These are phyloP conservation scores for Hiodon alosoides DNA, from an alignment of 2,113 vertebrate species.

Conservation along the genomic window DNA sequence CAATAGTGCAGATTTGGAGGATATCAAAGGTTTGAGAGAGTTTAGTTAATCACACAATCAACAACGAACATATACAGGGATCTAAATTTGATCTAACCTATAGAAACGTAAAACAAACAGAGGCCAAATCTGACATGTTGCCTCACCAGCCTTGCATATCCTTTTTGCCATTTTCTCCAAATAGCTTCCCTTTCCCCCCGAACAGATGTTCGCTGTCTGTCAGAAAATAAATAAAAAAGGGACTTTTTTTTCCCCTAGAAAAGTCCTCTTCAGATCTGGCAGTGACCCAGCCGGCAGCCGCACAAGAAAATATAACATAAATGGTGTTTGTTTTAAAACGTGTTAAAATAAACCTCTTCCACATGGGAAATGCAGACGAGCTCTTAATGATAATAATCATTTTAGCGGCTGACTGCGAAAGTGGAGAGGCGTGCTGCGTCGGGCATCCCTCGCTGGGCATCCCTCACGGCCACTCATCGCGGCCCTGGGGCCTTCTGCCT, in stretches of 20 bases:
- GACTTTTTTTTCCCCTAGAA: slow-evolving; percentile 10
- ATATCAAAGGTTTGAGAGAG: neutral
- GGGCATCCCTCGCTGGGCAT: neutral
- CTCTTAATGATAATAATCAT: slow-evolving; percentile 44
- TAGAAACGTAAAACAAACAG: slow-evolving; percentile 10
- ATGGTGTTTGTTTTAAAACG: slow-evolving; percentile 45
- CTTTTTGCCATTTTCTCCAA: slow-evolving; percentile 1
- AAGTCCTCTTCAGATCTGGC: slow-evolving; percentile 34
- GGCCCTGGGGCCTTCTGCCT: neutral
- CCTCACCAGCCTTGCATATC: slow-evolving; percentile 10
- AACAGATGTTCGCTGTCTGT: slow-evolving; percentile 46
- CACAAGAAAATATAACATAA: slow-evolving; percentile 45
- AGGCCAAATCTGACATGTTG: slow-evolving; percentile 30
- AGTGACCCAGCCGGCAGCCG: slow-evolving; percentile 42
- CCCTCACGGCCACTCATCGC: neutral
- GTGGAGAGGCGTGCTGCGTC: slow-evolving; percentile 6
- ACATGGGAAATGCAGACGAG: slow-evolving; percentile 32
- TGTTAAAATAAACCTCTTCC: slow-evolving; percentile 47
- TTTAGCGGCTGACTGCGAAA: slow-evolving; percentile 33
- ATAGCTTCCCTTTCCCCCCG: slow-evolving; percentile 14
- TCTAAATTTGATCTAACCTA: neutral
- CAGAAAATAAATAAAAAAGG: slow-evolving; percentile 33
- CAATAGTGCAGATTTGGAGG: neutral
- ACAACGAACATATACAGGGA: neutral
- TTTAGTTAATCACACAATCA: neutral